These are phyloP conservation scores for Ophthalmolycus amberensis DNA, from an alignment of 2,113 vertebrate genomes.

Conservation along the genomic window DNA sequence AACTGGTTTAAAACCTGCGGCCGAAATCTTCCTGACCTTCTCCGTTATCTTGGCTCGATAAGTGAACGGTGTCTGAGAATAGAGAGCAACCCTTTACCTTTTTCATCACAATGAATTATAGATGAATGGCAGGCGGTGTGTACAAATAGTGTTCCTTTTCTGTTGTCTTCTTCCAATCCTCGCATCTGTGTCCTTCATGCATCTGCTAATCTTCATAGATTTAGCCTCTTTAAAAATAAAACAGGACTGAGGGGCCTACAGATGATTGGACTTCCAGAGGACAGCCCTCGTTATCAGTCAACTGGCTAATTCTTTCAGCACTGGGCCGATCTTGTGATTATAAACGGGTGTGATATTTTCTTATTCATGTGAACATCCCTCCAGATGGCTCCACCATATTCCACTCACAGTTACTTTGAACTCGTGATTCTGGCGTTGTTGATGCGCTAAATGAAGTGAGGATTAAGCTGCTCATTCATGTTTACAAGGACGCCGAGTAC, in stretches of 20 bases:
- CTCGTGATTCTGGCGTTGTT: not conserved
- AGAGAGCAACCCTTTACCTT: constrained; percentile 18
- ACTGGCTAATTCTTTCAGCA: not conserved
- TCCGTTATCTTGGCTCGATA: not conserved
- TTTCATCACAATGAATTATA: constrained; percentile 25
- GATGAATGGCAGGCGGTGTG: not conserved
- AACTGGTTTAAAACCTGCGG: not conserved
- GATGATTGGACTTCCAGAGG: not conserved
- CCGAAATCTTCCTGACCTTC: constrained; percentile 1
- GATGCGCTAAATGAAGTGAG: not conserved
- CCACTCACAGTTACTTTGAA: constrained; percentile 7
- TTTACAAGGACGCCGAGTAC: not conserved
- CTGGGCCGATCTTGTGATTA: not conserved
- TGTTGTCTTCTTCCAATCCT: not conserved
- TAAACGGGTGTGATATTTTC: constrained; percentile 6
- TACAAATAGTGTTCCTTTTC: not conserved
- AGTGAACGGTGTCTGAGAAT: not conserved
- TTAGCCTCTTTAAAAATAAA: no score
- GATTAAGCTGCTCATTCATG: not conserved
- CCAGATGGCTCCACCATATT: constrained; percentile 33
- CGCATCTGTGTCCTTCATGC: not conserved
- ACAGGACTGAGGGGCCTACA: not conserved
- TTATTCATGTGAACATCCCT: constrained; percentile 6
- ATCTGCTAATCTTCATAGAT: no score
- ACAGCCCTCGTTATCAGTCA: not conserved